These are phyloP conservation scores for Exephanes ischioxanthus DNA, from an alignment of 2,888 invertebrate genomes.

Conservation along the genomic window DNA sequence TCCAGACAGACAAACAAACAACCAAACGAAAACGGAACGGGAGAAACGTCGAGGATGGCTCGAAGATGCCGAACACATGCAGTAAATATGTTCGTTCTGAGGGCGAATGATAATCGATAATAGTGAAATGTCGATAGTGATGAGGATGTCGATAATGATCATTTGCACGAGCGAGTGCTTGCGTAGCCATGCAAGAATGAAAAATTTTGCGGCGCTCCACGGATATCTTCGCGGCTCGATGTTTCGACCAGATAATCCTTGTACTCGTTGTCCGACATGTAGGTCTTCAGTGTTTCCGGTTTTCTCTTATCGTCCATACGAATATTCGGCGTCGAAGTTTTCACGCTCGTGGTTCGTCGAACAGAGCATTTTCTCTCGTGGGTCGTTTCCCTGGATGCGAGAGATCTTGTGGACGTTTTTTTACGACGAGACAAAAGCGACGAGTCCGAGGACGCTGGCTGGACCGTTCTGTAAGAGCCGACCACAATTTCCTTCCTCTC, in stretches of 20 bases:
- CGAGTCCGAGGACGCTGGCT: constrained; percentile 33
- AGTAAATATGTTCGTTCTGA: not conserved
- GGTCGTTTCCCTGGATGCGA: constrained; percentile 29
- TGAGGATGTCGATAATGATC: constrained; percentile 41
- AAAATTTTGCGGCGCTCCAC: constrained; percentile 66
- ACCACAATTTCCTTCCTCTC: constrained; percentile 32
- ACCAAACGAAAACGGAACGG: not conserved
- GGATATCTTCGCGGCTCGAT: constrained; percentile 55
- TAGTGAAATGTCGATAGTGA: constrained; percentile 24
- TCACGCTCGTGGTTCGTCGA: constrained; percentile 45
- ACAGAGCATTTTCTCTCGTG: not conserved
- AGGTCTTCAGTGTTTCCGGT: constrained; percentile 66
- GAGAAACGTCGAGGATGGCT: not conserved
- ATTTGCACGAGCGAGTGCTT: constrained; percentile 70
- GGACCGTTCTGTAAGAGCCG: constrained; percentile 5
- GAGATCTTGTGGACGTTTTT: not conserved
- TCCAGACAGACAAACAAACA: not conserved
- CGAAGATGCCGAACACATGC: not conserved
- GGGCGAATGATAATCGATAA: constrained; percentile 24
- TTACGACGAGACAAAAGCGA: constrained; percentile 23
- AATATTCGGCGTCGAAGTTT: constrained; percentile 63
- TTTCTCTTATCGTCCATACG: constrained; percentile 57
- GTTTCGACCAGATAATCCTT: constrained; percentile 62
- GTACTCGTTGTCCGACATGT: constrained; percentile 69
- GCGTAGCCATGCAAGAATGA: constrained; percentile 78